A percentile compares a stretch with the other conserved stretches of the same genome.
These are phyloP conservation scores for Manis pentadactyla DNA, from an alignment of 2,797 vertebrate genomes.

Conservation along the genomic window DNA sequence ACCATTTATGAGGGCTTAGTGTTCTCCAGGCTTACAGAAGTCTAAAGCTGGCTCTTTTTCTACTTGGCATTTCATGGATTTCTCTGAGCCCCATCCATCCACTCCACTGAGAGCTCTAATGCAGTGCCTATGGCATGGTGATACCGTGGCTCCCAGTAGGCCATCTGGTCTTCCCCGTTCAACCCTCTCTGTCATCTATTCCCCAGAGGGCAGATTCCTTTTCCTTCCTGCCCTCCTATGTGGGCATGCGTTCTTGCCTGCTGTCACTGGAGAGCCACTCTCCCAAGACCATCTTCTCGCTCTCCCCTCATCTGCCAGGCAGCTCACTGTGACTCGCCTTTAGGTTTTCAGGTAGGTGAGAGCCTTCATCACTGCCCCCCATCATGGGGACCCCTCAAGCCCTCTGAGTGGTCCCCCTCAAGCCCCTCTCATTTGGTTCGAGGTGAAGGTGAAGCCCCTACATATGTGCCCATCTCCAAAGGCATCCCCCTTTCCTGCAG, in stretches of 20 bases:
- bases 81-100: neutral
- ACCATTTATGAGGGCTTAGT: neutral
- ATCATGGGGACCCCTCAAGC: neutral
- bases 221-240: neutral
- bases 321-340: neutral
- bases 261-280: neutral
- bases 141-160: neutral
- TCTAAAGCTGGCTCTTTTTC: neutral
- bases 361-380: neutral
- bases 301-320: neutral
- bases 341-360: neutral
- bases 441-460: neutral
- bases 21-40: neutral
- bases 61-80: neutral
- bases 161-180: neutral
- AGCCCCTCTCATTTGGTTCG: neutral
- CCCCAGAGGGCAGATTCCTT: neutral
- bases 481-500: neutral
- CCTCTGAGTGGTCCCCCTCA: neutral
- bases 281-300: neutral
- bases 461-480: neutral
- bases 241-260: neutral
- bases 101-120: neutral
- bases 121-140: neutral
- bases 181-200: neutral